Conservation (phyloP, 2,113 vertebrate genomes). For the Columba janthina region DNA sequence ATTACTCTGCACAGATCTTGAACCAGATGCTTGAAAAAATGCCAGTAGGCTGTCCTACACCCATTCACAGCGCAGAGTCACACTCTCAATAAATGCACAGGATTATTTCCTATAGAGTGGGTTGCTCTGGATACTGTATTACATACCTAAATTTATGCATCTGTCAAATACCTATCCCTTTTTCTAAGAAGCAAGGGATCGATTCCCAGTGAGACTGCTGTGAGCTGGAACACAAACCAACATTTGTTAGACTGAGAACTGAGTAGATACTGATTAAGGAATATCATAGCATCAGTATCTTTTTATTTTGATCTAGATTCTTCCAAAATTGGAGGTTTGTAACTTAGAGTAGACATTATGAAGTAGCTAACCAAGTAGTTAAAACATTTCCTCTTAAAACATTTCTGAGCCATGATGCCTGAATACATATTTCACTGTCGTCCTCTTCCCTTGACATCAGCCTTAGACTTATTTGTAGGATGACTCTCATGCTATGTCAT, state of each 20-base stretch:
- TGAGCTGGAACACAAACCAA: background rate
- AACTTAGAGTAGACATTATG: background rate
- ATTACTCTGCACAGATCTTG: background rate
- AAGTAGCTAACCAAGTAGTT: background rate
- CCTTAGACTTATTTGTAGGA: background rate
- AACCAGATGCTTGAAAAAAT: background rate
- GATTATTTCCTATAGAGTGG: background rate
- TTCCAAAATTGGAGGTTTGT: background rate
- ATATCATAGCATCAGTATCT: background rate
- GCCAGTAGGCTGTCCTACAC: background rate
- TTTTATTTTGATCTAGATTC: background rate
- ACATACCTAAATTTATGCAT: background rate
- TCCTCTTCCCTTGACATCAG: background rate
- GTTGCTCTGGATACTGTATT: background rate
- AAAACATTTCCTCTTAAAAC: background rate
- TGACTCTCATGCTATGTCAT: background rate
- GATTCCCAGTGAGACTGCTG: background rate
- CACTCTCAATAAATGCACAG: background rate
- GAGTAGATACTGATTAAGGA: background rate
- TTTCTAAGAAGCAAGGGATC: background rate
- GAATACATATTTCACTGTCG: background rate
- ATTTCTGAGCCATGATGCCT: fast-evolving
- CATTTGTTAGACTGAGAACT: background rate
- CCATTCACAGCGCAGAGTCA: background rate
- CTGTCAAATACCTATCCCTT: background rate